These are phyloP conservation scores for Lepidocyrtoides sp. DNA, from an alignment of 2,888 invertebrate species.

Conservation along the genomic window DNA sequence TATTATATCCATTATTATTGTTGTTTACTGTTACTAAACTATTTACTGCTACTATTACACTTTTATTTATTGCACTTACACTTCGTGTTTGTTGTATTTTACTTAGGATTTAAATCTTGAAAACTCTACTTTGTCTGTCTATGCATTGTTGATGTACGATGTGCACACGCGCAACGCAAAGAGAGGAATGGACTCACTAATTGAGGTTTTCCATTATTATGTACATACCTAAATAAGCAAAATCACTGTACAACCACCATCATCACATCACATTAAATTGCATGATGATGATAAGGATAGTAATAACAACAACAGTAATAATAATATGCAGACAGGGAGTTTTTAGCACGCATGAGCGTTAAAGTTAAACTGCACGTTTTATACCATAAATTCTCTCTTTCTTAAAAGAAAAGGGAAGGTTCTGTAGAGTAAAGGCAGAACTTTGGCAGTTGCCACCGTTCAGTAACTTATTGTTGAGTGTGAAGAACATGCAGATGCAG, in stretches of 20 bases:
- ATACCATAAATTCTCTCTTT: background rate
- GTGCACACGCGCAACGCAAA: slow-evolving; percentile 47
- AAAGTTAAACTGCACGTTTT: background rate
- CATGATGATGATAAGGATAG: background rate
- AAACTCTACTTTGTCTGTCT: background rate
- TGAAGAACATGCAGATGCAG: background rate
- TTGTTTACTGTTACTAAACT: slow-evolving; percentile 10
- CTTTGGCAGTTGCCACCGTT: background rate
- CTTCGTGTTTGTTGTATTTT: no score
- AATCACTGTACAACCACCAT: background rate
- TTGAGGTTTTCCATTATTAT: slow-evolving; percentile 59
- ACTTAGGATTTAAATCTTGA: background rate
- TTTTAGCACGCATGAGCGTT: background rate
- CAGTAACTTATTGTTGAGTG: background rate
- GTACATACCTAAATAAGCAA: slow-evolving; percentile 55
- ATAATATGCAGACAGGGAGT: slow-evolving; percentile 15
- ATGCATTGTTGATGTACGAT: slow-evolving; percentile 4
- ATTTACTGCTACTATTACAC: background rate
- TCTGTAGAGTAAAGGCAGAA: background rate
- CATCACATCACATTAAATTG: background rate
- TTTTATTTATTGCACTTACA: slow-evolving; percentile 51
- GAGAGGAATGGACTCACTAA: slow-evolving; percentile 68
- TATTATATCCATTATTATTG: slow-evolving; percentile 16
- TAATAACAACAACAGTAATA: background rate
- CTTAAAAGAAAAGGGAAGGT: background rate